phyloP scores from a whole-genome alignment of 2,888 invertebrate genomes.

The Apoda limacodes region DNA sequence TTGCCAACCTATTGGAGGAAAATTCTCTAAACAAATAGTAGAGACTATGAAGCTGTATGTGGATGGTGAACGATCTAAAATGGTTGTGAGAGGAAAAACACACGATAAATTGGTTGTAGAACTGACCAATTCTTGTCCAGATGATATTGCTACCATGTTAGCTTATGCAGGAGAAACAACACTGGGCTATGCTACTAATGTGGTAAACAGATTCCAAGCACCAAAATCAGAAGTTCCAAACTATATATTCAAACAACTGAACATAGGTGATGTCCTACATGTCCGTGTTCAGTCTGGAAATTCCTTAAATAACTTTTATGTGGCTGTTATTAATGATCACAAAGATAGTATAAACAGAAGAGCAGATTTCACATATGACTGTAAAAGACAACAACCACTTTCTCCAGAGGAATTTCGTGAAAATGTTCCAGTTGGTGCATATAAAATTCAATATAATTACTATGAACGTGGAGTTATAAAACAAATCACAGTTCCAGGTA shows the following conservation, averaged over 20 bases:
- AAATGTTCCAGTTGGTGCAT: constrained; percentile 20
- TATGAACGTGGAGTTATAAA: constrained; percentile 26
- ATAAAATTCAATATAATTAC: constrained; percentile 10
- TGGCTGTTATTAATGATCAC: constrained; percentile 23
- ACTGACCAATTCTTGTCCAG: constrained; percentile 23
- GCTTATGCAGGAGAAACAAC: constrained; percentile 21
- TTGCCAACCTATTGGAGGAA: constrained; percentile 20
- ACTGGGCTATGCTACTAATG: constrained; percentile 17
- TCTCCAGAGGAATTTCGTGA: constrained; percentile 16
- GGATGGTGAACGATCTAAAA: constrained; percentile 21
- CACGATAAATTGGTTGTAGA: constrained; percentile 20
- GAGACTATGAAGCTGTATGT: constrained; percentile 25
- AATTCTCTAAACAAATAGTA: constrained; percentile 17
- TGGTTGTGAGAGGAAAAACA: constrained; percentile 20
- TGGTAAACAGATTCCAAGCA: too few species aligned
- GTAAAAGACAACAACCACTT: constrained; percentile 15
- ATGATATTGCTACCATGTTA: constrained; percentile 27
- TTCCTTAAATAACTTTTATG: constrained; percentile 23
- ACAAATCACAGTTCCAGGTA: constrained; percentile 13
- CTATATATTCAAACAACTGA: constrained; percentile 17
- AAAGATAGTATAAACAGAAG: constrained; percentile 18
- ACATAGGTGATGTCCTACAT: constrained; percentile 17
- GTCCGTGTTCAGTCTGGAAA: constrained; percentile 23
- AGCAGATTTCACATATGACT: constrained; percentile 19
- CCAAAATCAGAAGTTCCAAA: constrained; percentile 12